phyloP scores from a whole-genome alignment of 2,797 vertebrate genomes.

The Channa striata region DNA sequence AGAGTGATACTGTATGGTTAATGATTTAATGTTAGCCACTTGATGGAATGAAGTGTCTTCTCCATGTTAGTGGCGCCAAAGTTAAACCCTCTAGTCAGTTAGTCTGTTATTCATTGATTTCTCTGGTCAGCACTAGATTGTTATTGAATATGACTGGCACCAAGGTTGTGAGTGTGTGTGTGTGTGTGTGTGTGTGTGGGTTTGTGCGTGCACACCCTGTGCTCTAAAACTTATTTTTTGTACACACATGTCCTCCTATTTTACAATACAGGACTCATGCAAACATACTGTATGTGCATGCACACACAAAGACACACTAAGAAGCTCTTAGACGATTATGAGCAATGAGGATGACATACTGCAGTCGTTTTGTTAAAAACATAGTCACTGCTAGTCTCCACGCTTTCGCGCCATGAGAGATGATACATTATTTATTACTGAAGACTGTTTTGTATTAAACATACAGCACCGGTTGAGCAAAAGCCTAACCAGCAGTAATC shows the following conservation, averaged over 20 bases:
- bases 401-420: constrained; percentile 12
- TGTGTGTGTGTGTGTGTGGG: constrained; percentile 22
- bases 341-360: constrained; percentile 37
- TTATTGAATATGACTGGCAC: constrained; percentile 78
- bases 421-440: constrained; percentile 52
- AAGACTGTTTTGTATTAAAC: constrained; percentile 49
- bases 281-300: no score
- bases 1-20: constrained; percentile 32
- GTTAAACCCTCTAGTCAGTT: constrained; percentile 74
- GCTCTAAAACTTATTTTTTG: constrained; percentile 27
- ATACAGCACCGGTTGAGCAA: constrained; percentile 31
- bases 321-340: constrained; percentile 26
- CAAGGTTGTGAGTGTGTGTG: constrained; percentile 23
- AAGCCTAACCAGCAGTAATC: constrained; percentile 23
- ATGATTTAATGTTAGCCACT: constrained; percentile 72
- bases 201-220: background rate
- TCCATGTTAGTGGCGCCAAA: constrained; percentile 72
- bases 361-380: constrained; percentile 13
- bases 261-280: background rate
- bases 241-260: background rate
- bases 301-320: constrained; percentile 2
- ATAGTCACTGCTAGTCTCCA: constrained; percentile 12
- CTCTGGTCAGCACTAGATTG: constrained; percentile 70
- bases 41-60: constrained; percentile 72
- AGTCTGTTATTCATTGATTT: constrained; percentile 77